Percentiles rank a stretch among this genome's conserved stretches.
Conservation (phyloP, 2,113 vertebrate genomes). For the Albula glossodonta region DNA sequence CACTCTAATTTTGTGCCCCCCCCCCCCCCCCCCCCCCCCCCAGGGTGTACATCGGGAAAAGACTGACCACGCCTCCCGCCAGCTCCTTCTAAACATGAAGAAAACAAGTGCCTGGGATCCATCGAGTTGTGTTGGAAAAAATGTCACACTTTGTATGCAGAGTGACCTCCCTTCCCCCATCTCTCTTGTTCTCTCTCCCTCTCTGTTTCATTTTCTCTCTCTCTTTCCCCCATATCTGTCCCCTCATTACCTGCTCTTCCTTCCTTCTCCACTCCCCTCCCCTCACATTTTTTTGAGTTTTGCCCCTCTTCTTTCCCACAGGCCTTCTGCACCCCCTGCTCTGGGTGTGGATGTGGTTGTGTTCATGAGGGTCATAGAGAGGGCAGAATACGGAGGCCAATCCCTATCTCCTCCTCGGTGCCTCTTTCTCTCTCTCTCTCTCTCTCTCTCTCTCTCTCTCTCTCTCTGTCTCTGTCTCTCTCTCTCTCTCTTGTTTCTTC, state of each 20-base stretch:
- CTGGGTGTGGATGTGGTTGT: too few relatives aligned
- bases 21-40: constrained; percentile 40
- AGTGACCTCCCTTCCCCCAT: constrained; percentile 42
- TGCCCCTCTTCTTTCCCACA: too few relatives aligned
- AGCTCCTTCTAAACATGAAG: constrained; percentile 82
- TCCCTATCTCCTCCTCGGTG: too few relatives aligned
- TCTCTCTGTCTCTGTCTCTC: not conserved
- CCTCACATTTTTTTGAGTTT: not conserved
- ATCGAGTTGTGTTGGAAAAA: constrained; percentile 64
- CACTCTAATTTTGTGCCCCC: not conserved
- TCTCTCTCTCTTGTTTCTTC: not conserved
- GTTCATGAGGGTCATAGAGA: too few relatives aligned
- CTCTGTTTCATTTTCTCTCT: constrained; percentile 25
- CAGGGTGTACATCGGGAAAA: constrained; percentile 96
- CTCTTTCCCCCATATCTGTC: constrained; percentile 29
- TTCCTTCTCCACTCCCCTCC: not conserved
- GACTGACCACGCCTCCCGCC: constrained; percentile 86
- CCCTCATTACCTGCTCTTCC: not conserved
- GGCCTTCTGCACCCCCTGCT: too few relatives aligned
- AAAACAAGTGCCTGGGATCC: constrained; percentile 73
- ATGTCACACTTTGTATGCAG: constrained; percentile 75
- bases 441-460: not conserved
- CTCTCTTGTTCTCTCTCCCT: not conserved
- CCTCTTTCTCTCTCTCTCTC: not conserved
- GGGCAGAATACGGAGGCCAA: too few relatives aligned